A percentile compares a stretch with the other conserved stretches of the same genome.
Conservation (phyloP, 2,888 invertebrate species). For the Amphipyra tragopoginis region DNA sequence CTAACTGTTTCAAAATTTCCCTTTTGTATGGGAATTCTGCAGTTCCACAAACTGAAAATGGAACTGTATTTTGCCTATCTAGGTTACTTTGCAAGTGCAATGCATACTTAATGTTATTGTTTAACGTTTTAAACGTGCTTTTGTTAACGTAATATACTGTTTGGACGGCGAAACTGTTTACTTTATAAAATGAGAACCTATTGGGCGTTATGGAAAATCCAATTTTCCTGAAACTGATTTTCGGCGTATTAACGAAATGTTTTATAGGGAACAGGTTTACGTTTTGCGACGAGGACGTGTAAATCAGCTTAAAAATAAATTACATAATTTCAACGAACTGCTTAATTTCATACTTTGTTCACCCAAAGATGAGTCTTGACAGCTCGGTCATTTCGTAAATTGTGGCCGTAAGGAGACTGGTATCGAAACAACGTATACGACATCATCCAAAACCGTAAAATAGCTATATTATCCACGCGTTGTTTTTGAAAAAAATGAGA, state of each 20-base stretch:
- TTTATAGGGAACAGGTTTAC: background rate
- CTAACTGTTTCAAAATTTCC: background rate
- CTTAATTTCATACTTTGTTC: background rate
- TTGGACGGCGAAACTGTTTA: constrained; percentile 33
- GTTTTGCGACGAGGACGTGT: too few species aligned
- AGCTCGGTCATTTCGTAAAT: too few species aligned
- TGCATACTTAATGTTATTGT: constrained; percentile 30
- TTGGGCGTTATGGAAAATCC: constrained; percentile 22
- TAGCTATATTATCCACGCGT: too few species aligned
- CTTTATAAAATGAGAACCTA: constrained; percentile 21
- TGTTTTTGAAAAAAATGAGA: too few species aligned
- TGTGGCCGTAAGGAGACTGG: too few species aligned
- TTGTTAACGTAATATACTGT: constrained; percentile 24
- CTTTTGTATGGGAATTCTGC: background rate
- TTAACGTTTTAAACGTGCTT: constrained; percentile 35
- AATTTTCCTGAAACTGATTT: constrained; percentile 20
- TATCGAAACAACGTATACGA: too few species aligned
- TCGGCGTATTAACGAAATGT: background rate
- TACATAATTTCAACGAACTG: background rate
- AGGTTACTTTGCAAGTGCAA: constrained; percentile 5
- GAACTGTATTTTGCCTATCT: constrained; percentile 10
- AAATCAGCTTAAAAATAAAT: background rate
- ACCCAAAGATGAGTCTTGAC: too few species aligned
- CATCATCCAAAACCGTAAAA: too few species aligned
- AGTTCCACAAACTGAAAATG: background rate